phyloP scores from a whole-genome alignment of 2,888 invertebrate genomes.

The Drosophila bunnanda region DNA sequence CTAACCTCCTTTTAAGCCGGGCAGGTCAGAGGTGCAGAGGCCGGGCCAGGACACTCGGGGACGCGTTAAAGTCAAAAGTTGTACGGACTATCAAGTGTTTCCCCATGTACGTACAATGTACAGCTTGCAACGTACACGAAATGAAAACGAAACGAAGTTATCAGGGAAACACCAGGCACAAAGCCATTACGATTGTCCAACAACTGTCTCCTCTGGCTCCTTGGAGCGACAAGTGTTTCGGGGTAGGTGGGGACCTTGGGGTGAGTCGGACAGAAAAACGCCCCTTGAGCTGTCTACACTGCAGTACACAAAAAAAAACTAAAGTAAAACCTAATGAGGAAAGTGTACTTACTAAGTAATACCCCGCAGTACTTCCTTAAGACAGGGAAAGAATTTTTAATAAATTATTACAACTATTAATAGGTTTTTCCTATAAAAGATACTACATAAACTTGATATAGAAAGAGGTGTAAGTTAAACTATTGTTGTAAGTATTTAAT shows the following conservation, averaged over 20 bases:
- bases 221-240: constrained; percentile 61
- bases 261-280: background rate
- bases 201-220: constrained; percentile 31
- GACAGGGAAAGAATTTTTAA: background rate
- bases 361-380: background rate
- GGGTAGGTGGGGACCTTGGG: background rate
- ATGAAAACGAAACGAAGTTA: constrained; percentile 74
- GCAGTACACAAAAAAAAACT: constrained; percentile 9
- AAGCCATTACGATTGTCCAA: constrained; percentile 54
- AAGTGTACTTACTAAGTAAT: background rate
- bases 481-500: background rate
- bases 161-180: constrained; percentile 60
- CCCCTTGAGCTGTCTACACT: constrained; percentile 38
- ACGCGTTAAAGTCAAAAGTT: constrained; percentile 73
- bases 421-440: background rate
- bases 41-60: constrained; percentile 57
- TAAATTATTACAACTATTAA: background rate
- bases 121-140: constrained; percentile 29
- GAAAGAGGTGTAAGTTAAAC: background rate
- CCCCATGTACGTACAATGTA: constrained; percentile 40
- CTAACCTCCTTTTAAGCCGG: constrained; percentile 23
- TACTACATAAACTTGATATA: too few relatives aligned
- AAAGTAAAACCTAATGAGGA: background rate
- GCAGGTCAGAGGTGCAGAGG: constrained; percentile 47
- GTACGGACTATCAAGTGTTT: constrained; percentile 55